Evolutionary conservation across 2,888 invertebrate species (phyloP).

Genomic region (Cheilosia vulpina): DNA sequence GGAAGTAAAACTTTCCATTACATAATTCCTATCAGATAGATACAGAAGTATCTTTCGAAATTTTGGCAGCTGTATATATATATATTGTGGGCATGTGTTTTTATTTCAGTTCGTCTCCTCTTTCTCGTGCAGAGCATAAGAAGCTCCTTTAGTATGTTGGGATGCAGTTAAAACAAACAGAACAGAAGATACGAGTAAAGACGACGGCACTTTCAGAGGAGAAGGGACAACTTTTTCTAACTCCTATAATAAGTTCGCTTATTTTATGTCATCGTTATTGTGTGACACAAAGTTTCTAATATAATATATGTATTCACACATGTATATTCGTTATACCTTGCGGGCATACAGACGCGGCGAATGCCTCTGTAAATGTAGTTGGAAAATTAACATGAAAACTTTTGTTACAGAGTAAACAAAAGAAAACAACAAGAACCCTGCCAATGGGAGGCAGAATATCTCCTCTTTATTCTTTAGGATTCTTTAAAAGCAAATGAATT

Average conservation of each 20-base stretch:
- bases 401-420: constrained; percentile 24
- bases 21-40: constrained; percentile 47
- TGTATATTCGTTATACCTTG: constrained; percentile 36
- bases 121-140: neutral
- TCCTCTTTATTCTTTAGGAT: too few relatives aligned
- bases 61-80: neutral
- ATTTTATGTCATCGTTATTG: constrained; percentile 73
- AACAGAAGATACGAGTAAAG: constrained; percentile 16
- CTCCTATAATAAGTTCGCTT: constrained; percentile 73
- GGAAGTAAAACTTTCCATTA: constrained; percentile 23
- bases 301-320: constrained; percentile 71
- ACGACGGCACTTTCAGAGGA: neutral
- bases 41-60: constrained; percentile 37
- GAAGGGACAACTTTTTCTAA: constrained; percentile 59
- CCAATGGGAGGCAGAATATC: constrained; percentile 37
- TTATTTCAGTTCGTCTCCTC: constrained; percentile 24
- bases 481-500: constrained; percentile 64
- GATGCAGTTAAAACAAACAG: constrained; percentile 39
- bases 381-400: constrained; percentile 67
- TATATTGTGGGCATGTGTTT: too few relatives aligned
- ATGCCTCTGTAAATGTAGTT: constrained; percentile 33
- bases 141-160: constrained; percentile 12
- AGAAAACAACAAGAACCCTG: constrained; percentile 4
- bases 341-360: neutral
- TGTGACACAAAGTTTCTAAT: constrained; percentile 74